These are phyloP conservation scores for Cettia cetti DNA, from an alignment of 2,113 vertebrate genomes.

Conservation along the genomic window DNA sequence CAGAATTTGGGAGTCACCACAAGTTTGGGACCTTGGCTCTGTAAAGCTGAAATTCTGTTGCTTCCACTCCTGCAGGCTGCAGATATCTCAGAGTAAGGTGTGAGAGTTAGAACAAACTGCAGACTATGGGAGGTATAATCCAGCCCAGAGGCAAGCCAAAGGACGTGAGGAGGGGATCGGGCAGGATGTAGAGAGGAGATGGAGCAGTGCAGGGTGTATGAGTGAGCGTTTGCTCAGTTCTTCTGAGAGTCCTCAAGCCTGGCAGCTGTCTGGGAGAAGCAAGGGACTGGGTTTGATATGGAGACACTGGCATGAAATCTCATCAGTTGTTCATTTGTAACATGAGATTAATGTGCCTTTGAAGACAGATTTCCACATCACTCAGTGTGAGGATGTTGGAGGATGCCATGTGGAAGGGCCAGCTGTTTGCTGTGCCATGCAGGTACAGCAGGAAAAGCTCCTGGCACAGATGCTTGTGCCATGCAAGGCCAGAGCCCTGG, in stretches of 20 bases:
- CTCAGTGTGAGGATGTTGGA: not conserved
- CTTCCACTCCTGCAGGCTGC: not conserved
- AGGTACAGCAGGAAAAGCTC: not conserved
- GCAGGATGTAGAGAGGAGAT: not conserved
- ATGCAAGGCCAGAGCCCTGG: not conserved
- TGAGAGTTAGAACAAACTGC: accelerated
- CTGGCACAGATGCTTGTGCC: not conserved
- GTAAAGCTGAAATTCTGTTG: not conserved
- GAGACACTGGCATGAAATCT: not conserved
- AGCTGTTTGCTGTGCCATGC: not conserved
- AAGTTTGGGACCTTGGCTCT: not conserved
- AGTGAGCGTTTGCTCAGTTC: accelerated
- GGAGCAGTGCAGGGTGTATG: not conserved
- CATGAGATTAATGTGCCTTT: not conserved
- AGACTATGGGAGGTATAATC: not conserved
- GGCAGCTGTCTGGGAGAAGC: not conserved
- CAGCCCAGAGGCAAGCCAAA: accelerated
- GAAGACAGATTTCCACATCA: not conserved
- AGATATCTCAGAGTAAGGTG: not conserved
- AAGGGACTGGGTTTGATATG: not conserved
- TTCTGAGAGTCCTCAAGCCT: not conserved
- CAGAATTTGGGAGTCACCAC: not conserved
- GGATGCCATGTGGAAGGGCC: not conserved
- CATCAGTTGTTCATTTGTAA: not conserved
- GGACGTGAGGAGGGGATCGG: not conserved